Conservation (phyloP, 2,113 vertebrate genomes). For the Pao palembangensis region DNA sequence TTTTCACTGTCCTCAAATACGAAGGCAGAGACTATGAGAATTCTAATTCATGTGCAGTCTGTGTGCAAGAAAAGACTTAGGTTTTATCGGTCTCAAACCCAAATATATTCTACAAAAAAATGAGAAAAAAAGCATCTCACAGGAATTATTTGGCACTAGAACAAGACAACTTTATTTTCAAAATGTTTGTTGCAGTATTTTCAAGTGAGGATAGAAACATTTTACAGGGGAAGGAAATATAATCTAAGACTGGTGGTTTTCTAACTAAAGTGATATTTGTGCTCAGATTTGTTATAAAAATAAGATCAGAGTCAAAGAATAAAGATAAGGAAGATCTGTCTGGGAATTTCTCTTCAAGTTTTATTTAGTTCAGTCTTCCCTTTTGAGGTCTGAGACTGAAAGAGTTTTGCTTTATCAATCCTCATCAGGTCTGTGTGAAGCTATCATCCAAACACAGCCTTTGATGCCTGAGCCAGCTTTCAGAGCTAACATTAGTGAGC, state of each 20-base stretch:
- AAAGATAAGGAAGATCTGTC: constrained; percentile 26
- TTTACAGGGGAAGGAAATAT: too few relatives aligned
- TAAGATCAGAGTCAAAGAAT: neutral
- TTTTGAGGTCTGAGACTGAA: constrained; percentile 31
- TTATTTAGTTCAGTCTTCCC: constrained; percentile 15
- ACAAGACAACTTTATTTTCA: neutral
- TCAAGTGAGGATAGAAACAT: too few relatives aligned
- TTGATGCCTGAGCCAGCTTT: constrained; percentile 42
- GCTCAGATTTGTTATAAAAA: too few relatives aligned
- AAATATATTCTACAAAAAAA: neutral
- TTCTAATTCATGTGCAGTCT: neutral
- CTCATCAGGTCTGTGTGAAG: constrained; percentile 45
- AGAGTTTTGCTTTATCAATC: constrained; percentile 45
- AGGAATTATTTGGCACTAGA: neutral
- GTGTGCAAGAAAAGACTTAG: neutral
- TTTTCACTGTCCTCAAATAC: too few relatives aligned
- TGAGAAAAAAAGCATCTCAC: neutral
- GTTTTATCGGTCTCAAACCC: neutral
- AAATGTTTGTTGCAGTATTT: neutral
- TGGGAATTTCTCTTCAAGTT: constrained; percentile 24
- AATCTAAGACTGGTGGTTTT: too few relatives aligned
- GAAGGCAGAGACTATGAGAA: too few relatives aligned
- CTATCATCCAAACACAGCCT: constrained; percentile 37
- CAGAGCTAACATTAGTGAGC: constrained; percentile 46
- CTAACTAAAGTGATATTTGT: too few relatives aligned